phyloP scores from a whole-genome alignment of 2,113 vertebrate species.

The Anthoscopus minutus region DNA sequence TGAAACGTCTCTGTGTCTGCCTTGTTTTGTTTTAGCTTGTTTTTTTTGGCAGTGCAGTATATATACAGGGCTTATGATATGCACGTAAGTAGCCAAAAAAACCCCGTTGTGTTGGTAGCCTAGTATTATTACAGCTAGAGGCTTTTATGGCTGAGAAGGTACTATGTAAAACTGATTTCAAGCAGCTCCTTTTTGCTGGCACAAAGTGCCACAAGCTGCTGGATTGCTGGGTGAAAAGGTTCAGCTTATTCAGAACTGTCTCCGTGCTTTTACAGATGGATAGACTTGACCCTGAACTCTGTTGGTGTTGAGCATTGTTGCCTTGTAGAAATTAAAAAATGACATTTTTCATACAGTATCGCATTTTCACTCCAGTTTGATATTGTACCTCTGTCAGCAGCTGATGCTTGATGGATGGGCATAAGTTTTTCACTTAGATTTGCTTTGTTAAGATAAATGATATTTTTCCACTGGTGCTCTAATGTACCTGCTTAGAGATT shows the following conservation, averaged over 20 bases:
- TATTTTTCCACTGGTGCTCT: not conserved
- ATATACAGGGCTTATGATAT: not conserved
- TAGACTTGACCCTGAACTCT: not conserved
- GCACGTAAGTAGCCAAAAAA: not conserved
- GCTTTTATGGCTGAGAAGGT: not conserved
- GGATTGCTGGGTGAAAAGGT: not conserved
- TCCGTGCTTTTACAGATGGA: not conserved
- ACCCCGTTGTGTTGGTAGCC: not conserved
- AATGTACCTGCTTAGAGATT: not conserved
- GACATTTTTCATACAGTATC: not conserved
- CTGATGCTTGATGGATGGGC: not conserved
- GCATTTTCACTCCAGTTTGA: not conserved
- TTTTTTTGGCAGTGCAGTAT: not conserved
- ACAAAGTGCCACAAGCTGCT: not conserved
- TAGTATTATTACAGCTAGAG: not conserved
- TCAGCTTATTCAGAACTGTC: not conserved
- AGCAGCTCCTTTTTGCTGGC: not conserved
- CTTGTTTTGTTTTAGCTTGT: conserved; percentile 25
- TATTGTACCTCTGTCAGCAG: not conserved
- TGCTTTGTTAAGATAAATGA: not conserved
- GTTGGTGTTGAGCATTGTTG: not conserved
- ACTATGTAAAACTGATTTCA: not conserved
- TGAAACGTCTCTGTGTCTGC: not conserved
- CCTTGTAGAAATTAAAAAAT: not conserved
- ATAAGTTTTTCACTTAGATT: not conserved